A percentile compares a stretch with the other conserved stretches of the same genome.
These are phyloP conservation scores for Artibeus lituratus DNA, from an alignment of 2,797 vertebrate species.

Conservation along the genomic window DNA sequence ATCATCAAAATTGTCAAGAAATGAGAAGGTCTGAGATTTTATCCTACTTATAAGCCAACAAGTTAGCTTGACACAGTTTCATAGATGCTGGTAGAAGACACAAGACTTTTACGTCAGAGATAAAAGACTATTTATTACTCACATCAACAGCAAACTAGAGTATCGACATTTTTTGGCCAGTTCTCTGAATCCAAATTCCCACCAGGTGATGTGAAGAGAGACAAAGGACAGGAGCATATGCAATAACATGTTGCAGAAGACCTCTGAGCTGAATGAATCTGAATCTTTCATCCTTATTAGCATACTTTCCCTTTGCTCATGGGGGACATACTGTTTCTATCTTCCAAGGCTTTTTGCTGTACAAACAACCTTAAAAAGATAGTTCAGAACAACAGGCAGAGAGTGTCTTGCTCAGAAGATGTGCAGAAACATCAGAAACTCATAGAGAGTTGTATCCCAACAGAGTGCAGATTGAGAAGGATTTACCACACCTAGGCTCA, in stretches of 20 bases:
- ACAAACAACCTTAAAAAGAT: neutral
- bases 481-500: neutral
- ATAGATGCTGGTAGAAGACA: neutral
- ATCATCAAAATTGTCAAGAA: constrained; percentile 20
- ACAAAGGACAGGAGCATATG: neutral
- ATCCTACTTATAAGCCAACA: neutral
- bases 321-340: neutral
- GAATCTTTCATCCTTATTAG: neutral
- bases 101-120: neutral
- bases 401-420: neutral
- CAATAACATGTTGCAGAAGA: neutral
- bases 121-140: neutral
- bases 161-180: neutral
- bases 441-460: neutral
- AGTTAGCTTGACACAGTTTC: neutral
- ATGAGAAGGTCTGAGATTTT: neutral
- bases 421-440: neutral
- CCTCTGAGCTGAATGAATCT: neutral
- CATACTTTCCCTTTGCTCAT: neutral
- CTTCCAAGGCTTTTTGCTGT: neutral
- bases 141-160: neutral
- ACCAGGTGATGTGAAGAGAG: neutral
- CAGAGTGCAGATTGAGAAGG: neutral
- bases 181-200: neutral
- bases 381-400: neutral